These are phyloP conservation scores for Carpatolechia fugitivella DNA, from an alignment of 2,888 invertebrate genomes.

Conservation along the genomic window DNA sequence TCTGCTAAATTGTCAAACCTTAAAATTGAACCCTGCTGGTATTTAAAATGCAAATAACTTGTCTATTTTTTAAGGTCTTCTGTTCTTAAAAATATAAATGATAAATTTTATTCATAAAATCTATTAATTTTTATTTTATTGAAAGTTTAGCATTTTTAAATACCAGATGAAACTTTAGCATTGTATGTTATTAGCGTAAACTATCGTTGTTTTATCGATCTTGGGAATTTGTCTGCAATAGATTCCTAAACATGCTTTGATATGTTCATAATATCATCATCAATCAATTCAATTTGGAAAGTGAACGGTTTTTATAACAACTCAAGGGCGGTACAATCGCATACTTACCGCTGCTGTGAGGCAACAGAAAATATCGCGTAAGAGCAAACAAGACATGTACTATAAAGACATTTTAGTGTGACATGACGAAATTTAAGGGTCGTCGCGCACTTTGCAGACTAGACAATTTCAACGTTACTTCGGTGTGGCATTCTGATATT, in stretches of 20 bases:
- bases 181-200: conserved; percentile 12
- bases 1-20: conserved; percentile 13
- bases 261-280: not conserved
- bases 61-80: too few relatives aligned
- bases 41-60: conserved; percentile 3
- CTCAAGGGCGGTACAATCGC: too few relatives aligned
- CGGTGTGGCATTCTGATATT: too few relatives aligned
- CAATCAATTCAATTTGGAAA: too few relatives aligned
- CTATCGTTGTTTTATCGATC: not conserved
- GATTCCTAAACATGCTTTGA: not conserved
- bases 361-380: too few relatives aligned
- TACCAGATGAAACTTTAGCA: not conserved
- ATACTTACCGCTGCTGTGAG: too few relatives aligned
- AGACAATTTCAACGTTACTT: too few relatives aligned
- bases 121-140: not conserved
- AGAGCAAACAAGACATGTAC: too few relatives aligned
- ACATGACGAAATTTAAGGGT: too few relatives aligned
- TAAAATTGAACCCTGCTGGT: conserved; percentile 5
- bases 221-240: not conserved
- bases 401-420: too few relatives aligned
- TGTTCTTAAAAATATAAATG: not conserved
- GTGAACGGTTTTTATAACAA: too few relatives aligned
- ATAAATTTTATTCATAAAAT: not conserved
- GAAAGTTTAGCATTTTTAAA: conserved; percentile 7
- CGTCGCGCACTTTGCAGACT: too few relatives aligned